Percentiles rank a stretch among this genome's conserved stretches.
Evolutionary conservation across 1,140 invertebrate genomes (phyloP).

Genomic region (Drosophila mauritiana): DNA sequence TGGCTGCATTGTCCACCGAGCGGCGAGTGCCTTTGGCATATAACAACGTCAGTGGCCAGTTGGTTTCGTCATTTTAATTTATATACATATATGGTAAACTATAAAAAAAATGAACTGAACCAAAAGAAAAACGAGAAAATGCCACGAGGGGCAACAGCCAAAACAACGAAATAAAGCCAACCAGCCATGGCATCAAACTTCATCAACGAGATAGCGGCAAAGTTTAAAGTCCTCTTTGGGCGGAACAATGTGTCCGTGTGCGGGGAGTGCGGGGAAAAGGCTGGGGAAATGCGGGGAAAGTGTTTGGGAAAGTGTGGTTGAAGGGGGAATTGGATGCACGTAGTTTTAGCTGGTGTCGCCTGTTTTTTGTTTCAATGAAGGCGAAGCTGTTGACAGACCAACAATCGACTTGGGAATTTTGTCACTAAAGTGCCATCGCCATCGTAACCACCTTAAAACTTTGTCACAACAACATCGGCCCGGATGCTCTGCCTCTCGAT

Average conservation of each 20-base stretch:
- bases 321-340: constrained; percentile 48
- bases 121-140: constrained; percentile 16
- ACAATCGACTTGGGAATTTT: constrained; percentile 83
- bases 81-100: constrained; percentile 43
- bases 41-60: constrained; percentile 54
- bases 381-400: constrained; percentile 79
- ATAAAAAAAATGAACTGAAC: constrained; percentile 18
- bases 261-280: not conserved
- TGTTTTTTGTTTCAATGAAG: constrained; percentile 79
- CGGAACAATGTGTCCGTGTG: constrained; percentile 49
- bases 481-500: constrained; percentile 49
- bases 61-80: constrained; percentile 62
- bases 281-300: constrained; percentile 7
- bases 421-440: constrained; percentile 79
- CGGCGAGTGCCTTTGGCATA: constrained; percentile 51
- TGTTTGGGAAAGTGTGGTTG: constrained; percentile 19
- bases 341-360: constrained; percentile 52
- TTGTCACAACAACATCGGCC: constrained; percentile 54
- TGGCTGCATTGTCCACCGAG: constrained; percentile 45
- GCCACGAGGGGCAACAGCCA: constrained; percentile 30
- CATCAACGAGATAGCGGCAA: constrained; percentile 76
- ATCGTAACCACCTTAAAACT: constrained; percentile 61
- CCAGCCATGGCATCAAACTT: constrained; percentile 75
- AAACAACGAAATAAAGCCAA: constrained; percentile 56
- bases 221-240: constrained; percentile 63